phyloP scores from a whole-genome alignment of 2,113 vertebrate species.

The Lophura nycthemera region DNA sequence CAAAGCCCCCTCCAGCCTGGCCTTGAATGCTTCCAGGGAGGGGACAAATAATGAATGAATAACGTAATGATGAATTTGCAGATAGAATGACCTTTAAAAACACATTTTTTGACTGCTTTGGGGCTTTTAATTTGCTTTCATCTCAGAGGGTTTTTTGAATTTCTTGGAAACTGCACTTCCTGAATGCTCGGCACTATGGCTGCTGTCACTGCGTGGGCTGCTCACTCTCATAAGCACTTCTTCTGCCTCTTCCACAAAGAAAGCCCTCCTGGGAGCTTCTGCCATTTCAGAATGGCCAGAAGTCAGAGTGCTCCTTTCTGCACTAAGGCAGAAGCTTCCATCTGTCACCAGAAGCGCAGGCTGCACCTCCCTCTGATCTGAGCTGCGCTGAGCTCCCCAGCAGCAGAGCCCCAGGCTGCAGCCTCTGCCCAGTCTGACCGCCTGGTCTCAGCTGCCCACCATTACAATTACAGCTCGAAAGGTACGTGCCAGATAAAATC shows the following conservation, averaged over 20 bases:
- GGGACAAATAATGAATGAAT: too few relatives aligned
- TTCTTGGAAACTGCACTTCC: constrained; percentile 17
- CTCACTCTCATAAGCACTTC: neutral
- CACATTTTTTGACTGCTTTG: neutral
- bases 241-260: neutral
- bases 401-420: neutral
- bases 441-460: neutral
- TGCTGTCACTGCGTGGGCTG: neutral
- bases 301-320: neutral
- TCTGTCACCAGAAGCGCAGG: neutral
- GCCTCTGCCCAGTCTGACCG: neutral
- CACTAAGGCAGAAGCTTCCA: neutral
- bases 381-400: neutral
- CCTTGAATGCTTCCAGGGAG: too few relatives aligned
- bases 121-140: constrained; percentile 3
- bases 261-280: neutral
- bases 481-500: neutral
- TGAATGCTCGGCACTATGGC: neutral
- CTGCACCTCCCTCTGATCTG: neutral
- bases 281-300: neutral
- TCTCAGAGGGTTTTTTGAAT: constrained; percentile 48
- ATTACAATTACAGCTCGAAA: neutral
- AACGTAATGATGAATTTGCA: neutral
- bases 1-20: too few relatives aligned
- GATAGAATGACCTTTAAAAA: neutral